phyloP scores from a whole-genome alignment of 1,140 invertebrate species.

The Zelostemma sp. region DNA sequence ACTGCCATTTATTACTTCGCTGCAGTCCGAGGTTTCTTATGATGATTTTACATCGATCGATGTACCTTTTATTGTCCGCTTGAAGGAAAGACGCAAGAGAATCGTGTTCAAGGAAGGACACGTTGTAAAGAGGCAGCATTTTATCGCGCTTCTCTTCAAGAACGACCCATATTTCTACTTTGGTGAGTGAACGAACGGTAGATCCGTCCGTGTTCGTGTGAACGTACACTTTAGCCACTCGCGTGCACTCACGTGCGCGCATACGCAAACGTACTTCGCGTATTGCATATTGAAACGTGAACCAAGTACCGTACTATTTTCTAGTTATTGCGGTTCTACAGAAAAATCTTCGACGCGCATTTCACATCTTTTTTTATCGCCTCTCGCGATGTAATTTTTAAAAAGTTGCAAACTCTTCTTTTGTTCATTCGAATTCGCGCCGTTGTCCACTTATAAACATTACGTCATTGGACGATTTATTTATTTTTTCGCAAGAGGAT shows the following conservation, averaged over 20 bases:
- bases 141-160: slow-evolving; percentile 39
- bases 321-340: slow-evolving; percentile 14
- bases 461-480: no score
- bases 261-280: slow-evolving; percentile 34
- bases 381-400: no score
- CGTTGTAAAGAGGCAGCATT: slow-evolving; percentile 34
- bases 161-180: slow-evolving; percentile 49
- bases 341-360: no score
- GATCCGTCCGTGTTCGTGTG: slow-evolving; percentile 36
- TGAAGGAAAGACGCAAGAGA: slow-evolving; percentile 20
- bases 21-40: no score
- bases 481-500: no score
- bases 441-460: no score
- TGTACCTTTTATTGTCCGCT: slow-evolving; percentile 30
- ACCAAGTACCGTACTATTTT: slow-evolving; percentile 47
- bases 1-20: no score
- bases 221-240: slow-evolving; percentile 37
- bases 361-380: no score
- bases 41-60: no score
- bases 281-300: slow-evolving; percentile 45
- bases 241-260: slow-evolving; percentile 45
- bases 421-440: no score
- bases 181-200: slow-evolving; percentile 43
- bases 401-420: no score
- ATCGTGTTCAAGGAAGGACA: slow-evolving; percentile 28